Conservation (phyloP, 2,797 vertebrate species). For the Chromis chromis region DNA sequence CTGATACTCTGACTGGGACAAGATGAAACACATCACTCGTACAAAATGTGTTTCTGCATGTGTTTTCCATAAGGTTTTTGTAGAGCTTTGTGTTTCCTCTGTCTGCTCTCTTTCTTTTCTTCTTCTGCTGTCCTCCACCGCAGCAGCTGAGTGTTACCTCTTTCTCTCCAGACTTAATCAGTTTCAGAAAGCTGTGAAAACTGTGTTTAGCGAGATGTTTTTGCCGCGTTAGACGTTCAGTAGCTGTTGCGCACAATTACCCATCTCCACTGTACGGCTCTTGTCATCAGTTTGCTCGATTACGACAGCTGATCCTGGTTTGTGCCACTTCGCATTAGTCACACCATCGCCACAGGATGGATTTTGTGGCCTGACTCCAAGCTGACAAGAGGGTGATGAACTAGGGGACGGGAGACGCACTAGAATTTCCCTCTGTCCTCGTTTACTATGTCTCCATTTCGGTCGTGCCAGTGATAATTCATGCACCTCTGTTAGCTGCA, state of each 20-base stretch:
- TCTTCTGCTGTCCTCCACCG: neutral
- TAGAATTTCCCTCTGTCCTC: neutral
- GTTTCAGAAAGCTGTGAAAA: conserved; percentile 9
- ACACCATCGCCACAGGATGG: conserved; percentile 6
- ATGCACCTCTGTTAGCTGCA: conserved; percentile 1
- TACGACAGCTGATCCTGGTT: conserved; percentile 25
- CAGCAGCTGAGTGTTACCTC: conserved; percentile 17
- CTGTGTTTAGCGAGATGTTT: conserved; percentile 3
- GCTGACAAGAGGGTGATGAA: neutral
- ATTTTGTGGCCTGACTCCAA: conserved; percentile 30
- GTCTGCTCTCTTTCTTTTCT: neutral
- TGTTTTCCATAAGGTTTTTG: conserved; percentile 11
- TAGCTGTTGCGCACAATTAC: neutral
- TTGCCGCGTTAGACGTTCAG: neutral
- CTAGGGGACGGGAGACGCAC: neutral
- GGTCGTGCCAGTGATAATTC: conserved; percentile 10
- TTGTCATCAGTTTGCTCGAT: conserved; percentile 28
- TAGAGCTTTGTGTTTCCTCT: neutral
- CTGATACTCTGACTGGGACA: conserved; percentile 7
- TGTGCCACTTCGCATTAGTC: conserved; percentile 17
- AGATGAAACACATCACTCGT: conserved; percentile 37
- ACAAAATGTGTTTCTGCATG: neutral
- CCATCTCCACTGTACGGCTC: neutral
- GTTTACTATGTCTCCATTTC: neutral
- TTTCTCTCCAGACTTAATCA: conserved; percentile 11